Evolutionary conservation across 2,113 vertebrate genomes (phyloP).

Genomic region (Artemisiospiza belli): DNA sequence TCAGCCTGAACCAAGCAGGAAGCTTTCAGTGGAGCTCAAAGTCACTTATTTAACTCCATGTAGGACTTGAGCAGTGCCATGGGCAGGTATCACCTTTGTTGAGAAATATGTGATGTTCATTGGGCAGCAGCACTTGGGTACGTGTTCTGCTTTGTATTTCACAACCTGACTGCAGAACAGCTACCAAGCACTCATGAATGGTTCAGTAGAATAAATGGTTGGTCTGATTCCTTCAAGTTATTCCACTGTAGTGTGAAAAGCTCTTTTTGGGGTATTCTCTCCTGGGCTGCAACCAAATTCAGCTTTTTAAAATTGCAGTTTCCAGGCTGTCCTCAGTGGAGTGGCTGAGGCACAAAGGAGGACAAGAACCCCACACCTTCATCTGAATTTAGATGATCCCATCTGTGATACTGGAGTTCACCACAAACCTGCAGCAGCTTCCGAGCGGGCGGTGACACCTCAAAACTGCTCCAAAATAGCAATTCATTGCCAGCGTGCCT

Average conservation of each 20-base stretch:
- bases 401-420: background rate
- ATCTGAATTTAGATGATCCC: background rate
- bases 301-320: background rate
- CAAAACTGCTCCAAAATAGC: background rate
- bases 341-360: background rate
- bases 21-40: background rate
- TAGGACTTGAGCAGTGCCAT: background rate
- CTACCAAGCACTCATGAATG: background rate
- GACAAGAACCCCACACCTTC: background rate
- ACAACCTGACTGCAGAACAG: background rate
- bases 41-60: background rate
- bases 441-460: conserved; percentile 3
- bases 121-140: background rate
- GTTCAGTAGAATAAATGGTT: background rate
- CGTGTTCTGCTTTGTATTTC: background rate
- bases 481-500: background rate
- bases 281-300: background rate
- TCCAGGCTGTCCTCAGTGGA: background rate
- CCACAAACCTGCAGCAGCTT: background rate
- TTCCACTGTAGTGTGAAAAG: background rate
- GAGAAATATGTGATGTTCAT: background rate
- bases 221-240: background rate
- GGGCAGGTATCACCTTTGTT: background rate
- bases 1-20: background rate
- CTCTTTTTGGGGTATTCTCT: background rate